phyloP scores from a whole-genome alignment of 1,140 invertebrate species.

The Drosophila kepulauana region DNA sequence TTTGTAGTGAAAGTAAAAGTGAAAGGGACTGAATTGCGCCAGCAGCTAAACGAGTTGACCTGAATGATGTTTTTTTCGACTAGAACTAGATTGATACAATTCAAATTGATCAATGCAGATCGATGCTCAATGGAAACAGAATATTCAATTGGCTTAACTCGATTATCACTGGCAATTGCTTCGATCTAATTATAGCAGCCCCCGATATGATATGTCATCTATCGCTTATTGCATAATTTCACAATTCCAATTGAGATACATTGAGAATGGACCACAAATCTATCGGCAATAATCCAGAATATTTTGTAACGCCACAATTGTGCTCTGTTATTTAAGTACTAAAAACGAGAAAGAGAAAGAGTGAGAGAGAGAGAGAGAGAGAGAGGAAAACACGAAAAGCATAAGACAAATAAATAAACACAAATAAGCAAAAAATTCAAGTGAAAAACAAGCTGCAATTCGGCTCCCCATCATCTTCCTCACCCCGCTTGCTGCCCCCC shows the following conservation, averaged over 20 bases:
- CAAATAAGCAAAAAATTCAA: constrained; percentile 29
- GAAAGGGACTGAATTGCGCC: constrained; percentile 24
- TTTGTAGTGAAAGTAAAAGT: constrained; percentile 30
- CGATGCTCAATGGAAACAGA: constrained; percentile 23
- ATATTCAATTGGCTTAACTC: constrained; percentile 35
- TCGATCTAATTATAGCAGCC: constrained; percentile 32
- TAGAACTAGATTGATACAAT: constrained; percentile 1
- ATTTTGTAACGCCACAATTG: constrained; percentile 47
- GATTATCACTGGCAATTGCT: constrained; percentile 35
- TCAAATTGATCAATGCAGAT: constrained; percentile 24
- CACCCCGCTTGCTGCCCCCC: background rate
- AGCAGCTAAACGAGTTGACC: constrained; percentile 34
- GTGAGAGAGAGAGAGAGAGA: too few relatives aligned
- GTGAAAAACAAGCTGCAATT: background rate
- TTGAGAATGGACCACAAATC: constrained; percentile 24
- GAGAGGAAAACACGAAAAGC: background rate
- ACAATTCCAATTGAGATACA: constrained; percentile 3
- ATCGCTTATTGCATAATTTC: constrained; percentile 38
- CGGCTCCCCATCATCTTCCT: background rate
- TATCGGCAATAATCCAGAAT: constrained; percentile 35
- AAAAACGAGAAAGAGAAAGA: constrained; percentile 10
- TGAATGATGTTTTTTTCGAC: background rate
- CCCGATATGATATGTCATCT: constrained; percentile 39
- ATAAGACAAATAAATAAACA: constrained; percentile 35
- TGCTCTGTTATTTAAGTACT: constrained; percentile 45